Evolutionary conservation across 1,140 invertebrate genomes (phyloP).

Genomic region (Calliopsis andreniformis): DNA sequence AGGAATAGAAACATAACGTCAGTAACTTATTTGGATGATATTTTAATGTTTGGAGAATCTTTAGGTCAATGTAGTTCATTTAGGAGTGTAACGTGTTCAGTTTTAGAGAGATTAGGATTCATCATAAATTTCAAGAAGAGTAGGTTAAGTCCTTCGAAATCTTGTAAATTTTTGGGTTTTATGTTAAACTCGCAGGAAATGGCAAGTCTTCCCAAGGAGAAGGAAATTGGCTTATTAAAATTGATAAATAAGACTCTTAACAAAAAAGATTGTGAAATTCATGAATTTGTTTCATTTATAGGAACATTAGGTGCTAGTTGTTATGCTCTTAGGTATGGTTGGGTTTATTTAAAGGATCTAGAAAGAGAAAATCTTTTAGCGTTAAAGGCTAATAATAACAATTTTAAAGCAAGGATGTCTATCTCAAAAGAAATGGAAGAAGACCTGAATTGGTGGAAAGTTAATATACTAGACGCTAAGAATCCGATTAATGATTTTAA

Average conservation of each 20-base stretch:
- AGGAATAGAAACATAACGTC: not conserved
- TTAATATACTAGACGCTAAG: conserved; percentile 15
- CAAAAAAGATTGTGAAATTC: conserved; percentile 31
- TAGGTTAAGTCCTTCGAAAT: not conserved
- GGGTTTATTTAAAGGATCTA: conserved; percentile 45
- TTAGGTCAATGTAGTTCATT: not conserved
- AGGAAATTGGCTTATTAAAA: not conserved
- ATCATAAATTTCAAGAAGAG: conserved; percentile 31
- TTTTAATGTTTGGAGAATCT: not conserved
- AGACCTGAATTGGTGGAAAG: conserved; percentile 60
- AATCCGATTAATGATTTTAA: conserved; percentile 34
- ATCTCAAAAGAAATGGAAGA: not conserved
- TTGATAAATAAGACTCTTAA: not conserved
- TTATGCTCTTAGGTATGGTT: conserved; percentile 48
- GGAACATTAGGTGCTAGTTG: conserved; percentile 35
- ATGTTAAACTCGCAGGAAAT: not conserved
- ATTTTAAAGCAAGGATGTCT: conserved; percentile 1
- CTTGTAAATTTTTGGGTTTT: conserved; percentile 21
- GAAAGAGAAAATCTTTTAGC: conserved; percentile 45
- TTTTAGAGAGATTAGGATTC: conserved; percentile 37
- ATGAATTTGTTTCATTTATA: conserved; percentile 47
- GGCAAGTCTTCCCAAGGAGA: not conserved
- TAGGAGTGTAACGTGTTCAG: not conserved
- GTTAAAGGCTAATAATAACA: not conserved
- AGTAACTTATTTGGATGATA: conserved; percentile 24